A percentile compares a stretch with the other conserved stretches of the same genome.
These are phyloP conservation scores for Reticulitermes speratus DNA, from an alignment of 1,140 invertebrate species.

Conservation along the genomic window DNA sequence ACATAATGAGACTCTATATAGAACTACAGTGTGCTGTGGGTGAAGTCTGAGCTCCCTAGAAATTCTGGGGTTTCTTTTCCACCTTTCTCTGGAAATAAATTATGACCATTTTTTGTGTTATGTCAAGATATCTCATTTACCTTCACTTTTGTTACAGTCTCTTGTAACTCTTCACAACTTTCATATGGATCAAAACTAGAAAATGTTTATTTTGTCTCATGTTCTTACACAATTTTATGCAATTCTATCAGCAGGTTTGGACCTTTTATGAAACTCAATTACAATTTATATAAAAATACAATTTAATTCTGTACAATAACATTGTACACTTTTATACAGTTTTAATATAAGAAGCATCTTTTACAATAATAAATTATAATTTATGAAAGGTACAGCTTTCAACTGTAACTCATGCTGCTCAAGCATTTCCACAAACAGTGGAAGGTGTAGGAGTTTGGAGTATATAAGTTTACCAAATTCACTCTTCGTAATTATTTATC, in stretches of 20 bases:
- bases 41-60: background rate
- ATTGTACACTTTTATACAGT: background rate
- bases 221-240: background rate
- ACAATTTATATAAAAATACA: background rate
- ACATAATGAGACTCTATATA: background rate
- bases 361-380: background rate
- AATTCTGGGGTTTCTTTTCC: background rate
- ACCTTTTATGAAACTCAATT: background rate
- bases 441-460: background rate
- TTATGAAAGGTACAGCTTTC: background rate
- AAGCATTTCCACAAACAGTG: background rate
- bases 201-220: background rate
- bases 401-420: background rate
- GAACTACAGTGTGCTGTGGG: background rate
- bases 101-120: background rate
- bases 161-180: background rate
- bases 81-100: background rate
- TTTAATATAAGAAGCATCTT: background rate
- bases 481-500: background rate
- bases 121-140: too few relatives aligned
- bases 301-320: background rate
- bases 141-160: background rate
- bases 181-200: background rate
- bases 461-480: background rate
- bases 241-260: background rate